These are phyloP conservation scores for Heliconius ismenius DNA, from an alignment of 2,888 invertebrate species.

Conservation along the genomic window DNA sequence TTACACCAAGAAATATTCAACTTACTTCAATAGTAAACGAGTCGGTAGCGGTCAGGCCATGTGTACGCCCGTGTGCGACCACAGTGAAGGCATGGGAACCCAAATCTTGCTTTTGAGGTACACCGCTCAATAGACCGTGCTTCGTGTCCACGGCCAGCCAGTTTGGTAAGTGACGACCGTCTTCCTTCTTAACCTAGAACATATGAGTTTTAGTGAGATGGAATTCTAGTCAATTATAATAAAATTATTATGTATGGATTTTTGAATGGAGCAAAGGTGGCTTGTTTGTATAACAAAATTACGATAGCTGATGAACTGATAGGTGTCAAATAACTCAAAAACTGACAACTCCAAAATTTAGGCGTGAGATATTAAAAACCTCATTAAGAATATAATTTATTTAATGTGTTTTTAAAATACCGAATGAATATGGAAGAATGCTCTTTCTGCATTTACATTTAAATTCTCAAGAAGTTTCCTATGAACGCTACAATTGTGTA, in stretches of 20 bases:
- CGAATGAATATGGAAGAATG: not conserved
- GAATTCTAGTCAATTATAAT: no score
- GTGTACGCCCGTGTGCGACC: constrained; percentile 77
- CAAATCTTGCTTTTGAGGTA: constrained; percentile 85
- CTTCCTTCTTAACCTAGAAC: constrained; percentile 66
- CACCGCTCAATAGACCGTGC: constrained; percentile 87
- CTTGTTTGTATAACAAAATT: no score
- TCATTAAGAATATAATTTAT: no score
- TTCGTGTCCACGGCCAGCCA: constrained; percentile 88
- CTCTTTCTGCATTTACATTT: not conserved
- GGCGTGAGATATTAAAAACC: no score
- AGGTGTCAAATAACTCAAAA: no score
- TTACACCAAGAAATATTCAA: not conserved
- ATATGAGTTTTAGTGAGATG: no score
- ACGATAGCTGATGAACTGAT: no score
- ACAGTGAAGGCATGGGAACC: constrained; percentile 85
- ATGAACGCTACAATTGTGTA: not conserved
- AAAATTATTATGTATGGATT: no score
- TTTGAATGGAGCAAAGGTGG: no score
- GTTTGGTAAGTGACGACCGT: constrained; percentile 76
- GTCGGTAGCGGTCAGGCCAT: constrained; percentile 82
- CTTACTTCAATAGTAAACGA: constrained; percentile 85
- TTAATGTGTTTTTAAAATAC: not conserved
- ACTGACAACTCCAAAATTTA: no score
- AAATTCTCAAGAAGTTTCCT: not conserved